Percentiles rank a stretch among this genome's conserved stretches.
Evolutionary conservation across 2,888 invertebrate species (phyloP).

Genomic region (Cylloceria caligata): DNA sequence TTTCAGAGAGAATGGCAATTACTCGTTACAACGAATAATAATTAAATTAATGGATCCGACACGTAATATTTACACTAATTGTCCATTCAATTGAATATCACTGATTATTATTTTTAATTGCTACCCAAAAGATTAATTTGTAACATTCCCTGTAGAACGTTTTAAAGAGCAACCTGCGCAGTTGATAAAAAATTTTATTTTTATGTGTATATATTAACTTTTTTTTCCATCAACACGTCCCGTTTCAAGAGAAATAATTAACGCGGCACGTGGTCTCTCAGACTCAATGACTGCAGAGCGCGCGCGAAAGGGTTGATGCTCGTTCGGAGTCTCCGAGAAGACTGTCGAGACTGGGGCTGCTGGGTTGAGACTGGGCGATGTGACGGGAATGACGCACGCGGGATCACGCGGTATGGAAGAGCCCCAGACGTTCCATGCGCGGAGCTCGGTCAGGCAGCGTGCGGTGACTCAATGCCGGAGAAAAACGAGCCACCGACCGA

Average conservation of each 20-base stretch:
- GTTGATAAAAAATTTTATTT: background rate
- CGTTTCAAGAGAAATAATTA: background rate
- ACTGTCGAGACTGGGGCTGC: conserved; percentile 51
- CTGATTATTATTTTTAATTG: background rate
- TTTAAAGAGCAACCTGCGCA: background rate
- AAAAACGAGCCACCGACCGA: conserved; percentile 54
- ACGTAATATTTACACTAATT: background rate
- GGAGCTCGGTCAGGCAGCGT: conserved; percentile 30
- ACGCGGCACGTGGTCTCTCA: conserved; percentile 39
- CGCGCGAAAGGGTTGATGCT: conserved; percentile 16
- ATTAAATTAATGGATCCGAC: background rate
- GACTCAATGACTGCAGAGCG: conserved; percentile 14
- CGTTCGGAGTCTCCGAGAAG: conserved; percentile 56
- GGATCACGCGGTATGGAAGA: conserved; percentile 46
- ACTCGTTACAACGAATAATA: background rate
- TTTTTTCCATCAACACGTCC: background rate
- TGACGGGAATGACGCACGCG: conserved; percentile 65
- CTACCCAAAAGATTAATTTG: background rate
- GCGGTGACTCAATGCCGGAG: conserved; percentile 64
- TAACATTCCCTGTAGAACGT: conserved; percentile 5
- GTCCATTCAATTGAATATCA: background rate
- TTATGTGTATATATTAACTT: background rate
- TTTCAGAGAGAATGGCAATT: too few species aligned
- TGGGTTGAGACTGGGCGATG: conserved; percentile 56
- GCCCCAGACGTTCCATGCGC: conserved; percentile 30